Conservation (phyloP, 2,113 vertebrate species). For the Odocoileus virginianus region DNA sequence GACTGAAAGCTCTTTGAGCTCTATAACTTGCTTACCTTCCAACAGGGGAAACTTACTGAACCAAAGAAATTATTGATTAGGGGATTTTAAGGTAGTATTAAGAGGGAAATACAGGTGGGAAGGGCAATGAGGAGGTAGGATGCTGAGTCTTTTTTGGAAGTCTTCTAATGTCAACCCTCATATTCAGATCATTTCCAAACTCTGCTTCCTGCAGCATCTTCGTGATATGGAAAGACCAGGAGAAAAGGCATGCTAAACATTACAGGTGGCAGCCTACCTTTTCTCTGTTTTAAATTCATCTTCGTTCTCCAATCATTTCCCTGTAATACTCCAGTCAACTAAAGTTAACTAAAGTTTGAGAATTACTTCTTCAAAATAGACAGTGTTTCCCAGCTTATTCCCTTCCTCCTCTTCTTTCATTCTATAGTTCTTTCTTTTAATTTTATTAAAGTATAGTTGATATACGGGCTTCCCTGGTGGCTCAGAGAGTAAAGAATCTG, state of each 20-base stretch:
- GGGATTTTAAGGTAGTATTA: background rate
- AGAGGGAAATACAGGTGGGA: background rate
- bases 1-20: background rate
- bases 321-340: background rate
- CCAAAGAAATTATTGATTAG: background rate
- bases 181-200: background rate
- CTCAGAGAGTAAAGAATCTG: fast-evolving
- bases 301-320: background rate
- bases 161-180: background rate
- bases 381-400: background rate
- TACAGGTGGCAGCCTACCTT: background rate
- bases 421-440: background rate
- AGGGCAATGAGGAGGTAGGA: background rate
- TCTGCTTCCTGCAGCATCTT: background rate
- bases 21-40: background rate
- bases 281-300: background rate
- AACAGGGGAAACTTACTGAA: background rate
- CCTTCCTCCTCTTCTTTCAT: background rate
- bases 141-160: background rate
- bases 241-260: background rate
- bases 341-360: background rate
- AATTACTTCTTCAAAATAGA: background rate
- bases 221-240: background rate
- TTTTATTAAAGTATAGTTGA: background rate
- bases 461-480: background rate